A percentile compares a stretch with the other conserved stretches of the same genome.
phyloP scores from a whole-genome alignment of 2,888 invertebrate species.

The Polydrusus cervinus region DNA sequence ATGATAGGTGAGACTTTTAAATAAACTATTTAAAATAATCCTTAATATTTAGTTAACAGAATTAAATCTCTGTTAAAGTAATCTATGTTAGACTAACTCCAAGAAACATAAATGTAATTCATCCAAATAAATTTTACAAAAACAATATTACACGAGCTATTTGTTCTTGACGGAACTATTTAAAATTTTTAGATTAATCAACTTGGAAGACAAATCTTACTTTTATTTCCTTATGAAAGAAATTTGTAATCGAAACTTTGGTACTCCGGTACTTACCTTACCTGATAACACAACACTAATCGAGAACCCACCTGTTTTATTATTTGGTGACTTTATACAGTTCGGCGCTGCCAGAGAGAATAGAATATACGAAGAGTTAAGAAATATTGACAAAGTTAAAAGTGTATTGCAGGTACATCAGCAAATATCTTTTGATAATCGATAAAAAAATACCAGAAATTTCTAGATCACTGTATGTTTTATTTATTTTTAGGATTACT shows the following conservation, averaged over 20 bases:
- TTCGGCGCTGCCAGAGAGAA: conserved; percentile 82
- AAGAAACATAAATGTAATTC: too few species aligned
- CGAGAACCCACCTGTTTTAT: conserved; percentile 77
- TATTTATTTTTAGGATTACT: conserved; percentile 79
- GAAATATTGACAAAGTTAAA: conserved; percentile 81
- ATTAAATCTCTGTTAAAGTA: too few species aligned
- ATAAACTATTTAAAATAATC: not conserved
- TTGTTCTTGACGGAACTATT: too few species aligned
- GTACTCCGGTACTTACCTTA: conserved; percentile 75
- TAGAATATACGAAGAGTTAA: conserved; percentile 87
- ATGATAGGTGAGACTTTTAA: conserved; percentile 74
- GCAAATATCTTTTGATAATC: too few species aligned
- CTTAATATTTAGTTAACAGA: not conserved
- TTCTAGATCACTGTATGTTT: too few species aligned
- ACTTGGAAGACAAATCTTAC: conserved; percentile 86
- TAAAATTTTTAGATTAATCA: conserved; percentile 78
- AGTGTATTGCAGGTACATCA: conserved; percentile 77
- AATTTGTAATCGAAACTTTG: conserved; percentile 79
- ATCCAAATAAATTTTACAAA: too few species aligned
- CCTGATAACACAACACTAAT: conserved; percentile 76
- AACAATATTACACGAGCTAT: too few species aligned
- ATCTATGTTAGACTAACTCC: too few species aligned
- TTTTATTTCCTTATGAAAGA: conserved; percentile 83
- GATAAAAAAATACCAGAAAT: too few species aligned
- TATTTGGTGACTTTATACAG: conserved; percentile 89